A percentile compares a stretch with the other conserved stretches of the same genome.
Conservation (phyloP, 1,140 invertebrate species). For the Drosophila kikkawai region DNA sequence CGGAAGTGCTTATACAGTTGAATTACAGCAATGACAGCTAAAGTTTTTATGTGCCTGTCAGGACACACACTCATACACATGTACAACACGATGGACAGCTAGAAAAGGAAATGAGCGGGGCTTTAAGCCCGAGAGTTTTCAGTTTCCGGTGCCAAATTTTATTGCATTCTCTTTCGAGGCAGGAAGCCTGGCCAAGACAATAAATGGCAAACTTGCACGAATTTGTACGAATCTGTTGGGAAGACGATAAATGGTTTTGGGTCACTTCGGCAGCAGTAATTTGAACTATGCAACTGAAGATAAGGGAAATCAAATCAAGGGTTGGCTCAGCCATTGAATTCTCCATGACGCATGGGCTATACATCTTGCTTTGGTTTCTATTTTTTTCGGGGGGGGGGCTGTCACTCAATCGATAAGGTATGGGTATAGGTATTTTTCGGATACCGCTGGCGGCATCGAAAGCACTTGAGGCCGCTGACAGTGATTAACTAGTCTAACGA, state of each 20-base stretch:
- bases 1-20: constrained; percentile 76
- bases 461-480: constrained; percentile 59
- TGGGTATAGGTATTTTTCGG: constrained; percentile 2
- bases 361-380: constrained; percentile 14
- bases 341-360: constrained; percentile 36
- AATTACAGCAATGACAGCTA: constrained; percentile 57
- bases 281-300: constrained; percentile 28
- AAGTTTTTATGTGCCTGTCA: constrained; percentile 67
- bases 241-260: constrained; percentile 27
- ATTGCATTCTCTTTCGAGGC: constrained; percentile 42
- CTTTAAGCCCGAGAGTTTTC: constrained; percentile 41
- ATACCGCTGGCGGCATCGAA: constrained; percentile 19
- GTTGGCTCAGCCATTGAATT: constrained; percentile 3
- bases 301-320: constrained; percentile 40
- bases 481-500: constrained; percentile 59
- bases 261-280: constrained; percentile 12
- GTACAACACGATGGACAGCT: constrained; percentile 30
- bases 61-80: constrained; percentile 13
- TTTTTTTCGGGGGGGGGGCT: constrained; percentile 9
- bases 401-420: constrained; percentile 34
- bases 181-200: constrained; percentile 58
- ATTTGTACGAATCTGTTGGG: constrained; percentile 17
- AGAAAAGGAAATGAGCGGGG: constrained; percentile 32
- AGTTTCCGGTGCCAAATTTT: constrained; percentile 55
- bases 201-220: constrained; percentile 65